A percentile compares a stretch with the other conserved stretches of the same genome.
Conservation (phyloP, 35 echinoderm and acorn worm species). For the Diadema setosum region DNA sequence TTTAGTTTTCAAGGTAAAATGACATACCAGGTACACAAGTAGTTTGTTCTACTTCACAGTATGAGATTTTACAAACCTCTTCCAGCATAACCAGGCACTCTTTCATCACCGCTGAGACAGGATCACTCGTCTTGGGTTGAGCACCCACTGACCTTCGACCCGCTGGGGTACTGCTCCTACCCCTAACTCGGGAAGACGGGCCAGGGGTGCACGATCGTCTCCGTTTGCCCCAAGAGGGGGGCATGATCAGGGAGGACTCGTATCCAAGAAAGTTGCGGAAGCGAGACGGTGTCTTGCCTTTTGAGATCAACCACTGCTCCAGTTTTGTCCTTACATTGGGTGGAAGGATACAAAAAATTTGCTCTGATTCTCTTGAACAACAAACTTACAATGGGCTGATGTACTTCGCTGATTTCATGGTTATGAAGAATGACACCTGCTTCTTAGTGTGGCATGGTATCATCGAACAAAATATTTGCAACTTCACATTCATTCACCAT, state of each 20-base stretch:
- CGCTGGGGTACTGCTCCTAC: background rate
- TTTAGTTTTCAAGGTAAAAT: too few relatives aligned
- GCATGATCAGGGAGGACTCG: slow-evolving; percentile 4
- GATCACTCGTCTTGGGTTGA: background rate
- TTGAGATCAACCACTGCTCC: slow-evolving; percentile 22
- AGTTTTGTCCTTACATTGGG: background rate
- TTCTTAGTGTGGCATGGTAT: too few relatives aligned
- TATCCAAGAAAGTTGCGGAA: slow-evolving; percentile 40
- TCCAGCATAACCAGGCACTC: slow-evolving; percentile 34
- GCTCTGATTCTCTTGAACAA: background rate
- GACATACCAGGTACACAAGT: too few relatives aligned
- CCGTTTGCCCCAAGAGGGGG: background rate
- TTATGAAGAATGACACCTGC: too few relatives aligned
- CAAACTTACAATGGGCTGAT: background rate
- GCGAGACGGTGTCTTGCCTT: slow-evolving; percentile 38
- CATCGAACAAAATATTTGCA: background rate
- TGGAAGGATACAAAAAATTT: background rate
- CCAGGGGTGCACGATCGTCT: background rate
- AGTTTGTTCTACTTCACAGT: too few relatives aligned
- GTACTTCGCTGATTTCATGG: background rate
- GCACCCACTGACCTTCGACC: too few relatives aligned
- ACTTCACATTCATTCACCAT: background rate
- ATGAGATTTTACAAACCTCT: too few relatives aligned
- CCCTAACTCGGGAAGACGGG: background rate
- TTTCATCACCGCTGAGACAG: background rate